These are phyloP conservation scores for Luscinia luscinia DNA, from an alignment of 2,797 vertebrate species.

Conservation along the genomic window DNA sequence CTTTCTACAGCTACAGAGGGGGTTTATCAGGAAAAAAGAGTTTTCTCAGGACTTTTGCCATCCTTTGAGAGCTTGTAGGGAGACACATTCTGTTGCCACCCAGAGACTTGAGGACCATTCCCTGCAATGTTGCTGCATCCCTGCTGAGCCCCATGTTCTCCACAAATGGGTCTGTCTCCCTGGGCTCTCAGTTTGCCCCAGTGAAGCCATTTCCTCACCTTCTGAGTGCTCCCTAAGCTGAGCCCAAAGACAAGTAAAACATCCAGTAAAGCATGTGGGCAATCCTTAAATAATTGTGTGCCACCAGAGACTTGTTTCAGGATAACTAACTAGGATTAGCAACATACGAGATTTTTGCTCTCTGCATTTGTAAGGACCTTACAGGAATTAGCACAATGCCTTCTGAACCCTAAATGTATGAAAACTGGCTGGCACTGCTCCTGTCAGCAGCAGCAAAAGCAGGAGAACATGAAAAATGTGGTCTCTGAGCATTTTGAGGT, in stretches of 20 bases:
- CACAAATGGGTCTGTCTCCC: background rate
- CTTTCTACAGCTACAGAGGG: background rate
- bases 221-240: background rate
- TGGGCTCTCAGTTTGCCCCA: background rate
- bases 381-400: background rate
- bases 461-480: background rate
- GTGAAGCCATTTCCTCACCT: background rate
- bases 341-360: background rate
- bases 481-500: background rate
- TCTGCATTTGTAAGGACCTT: background rate
- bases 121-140: rapidly evolving
- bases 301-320: background rate
- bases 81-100: background rate
- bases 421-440: background rate
- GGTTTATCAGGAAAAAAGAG: background rate
- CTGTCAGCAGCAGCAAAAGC: background rate
- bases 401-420: background rate
- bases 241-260: background rate
- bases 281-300: background rate
- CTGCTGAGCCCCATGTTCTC: background rate
- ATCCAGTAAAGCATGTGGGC: background rate
- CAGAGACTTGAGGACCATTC: background rate
- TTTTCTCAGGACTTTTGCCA: background rate
- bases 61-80: background rate
- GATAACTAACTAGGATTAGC: background rate